Evolutionary conservation across 2,797 vertebrate species (phyloP), one percentile per base, ranked within the genome.

Genomic region (Protosalanx chinensis): DNA sequence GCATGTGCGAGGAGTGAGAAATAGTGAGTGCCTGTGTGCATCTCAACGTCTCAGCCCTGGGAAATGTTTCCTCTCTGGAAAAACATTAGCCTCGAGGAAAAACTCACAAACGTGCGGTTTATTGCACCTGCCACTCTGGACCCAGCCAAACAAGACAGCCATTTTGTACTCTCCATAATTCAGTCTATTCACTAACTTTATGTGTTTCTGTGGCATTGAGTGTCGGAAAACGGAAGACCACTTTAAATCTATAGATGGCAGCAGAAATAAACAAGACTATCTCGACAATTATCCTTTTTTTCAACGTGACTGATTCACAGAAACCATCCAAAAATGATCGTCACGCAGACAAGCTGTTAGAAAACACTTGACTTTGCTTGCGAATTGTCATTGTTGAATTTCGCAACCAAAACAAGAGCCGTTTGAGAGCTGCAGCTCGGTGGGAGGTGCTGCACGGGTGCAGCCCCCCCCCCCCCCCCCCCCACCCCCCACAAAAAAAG

Each of bases 31-130:
- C 68, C 68, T 61, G 67, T 80, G 68, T 77, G 72, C 79, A 67
- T 78, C 56, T 41, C 78, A 67, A 83, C 79, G 68, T 78, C 59
- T 41, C 78, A 65, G 77, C 77, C 75, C 77, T n/a, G 74, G 70
- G 76, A 86, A 87, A 83, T 75, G 76, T 84, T 85, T 83, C 76
- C 57, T 70, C 74, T 68, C 64, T 80, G 82, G 83, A 86, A 88
- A 89, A 86, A 84, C 80, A 84, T 78, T 82, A 65, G 73, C 75
- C 81, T 84, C 67, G 68, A 86, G 85, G 85, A 84, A 87, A 87
- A 85, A 81, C 80, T 84, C 78, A 78, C 82, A 83, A 77, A 79
- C 73, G 72, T 84, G 81, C 27, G 80, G 82, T 86, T 86, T 82
- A 70, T 63, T 79, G 74, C 77, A 49, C 58, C 80, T 68, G 81